Conservation (phyloP, 2,113 vertebrate genomes). For the Nothoprocta pentlandii region DNA sequence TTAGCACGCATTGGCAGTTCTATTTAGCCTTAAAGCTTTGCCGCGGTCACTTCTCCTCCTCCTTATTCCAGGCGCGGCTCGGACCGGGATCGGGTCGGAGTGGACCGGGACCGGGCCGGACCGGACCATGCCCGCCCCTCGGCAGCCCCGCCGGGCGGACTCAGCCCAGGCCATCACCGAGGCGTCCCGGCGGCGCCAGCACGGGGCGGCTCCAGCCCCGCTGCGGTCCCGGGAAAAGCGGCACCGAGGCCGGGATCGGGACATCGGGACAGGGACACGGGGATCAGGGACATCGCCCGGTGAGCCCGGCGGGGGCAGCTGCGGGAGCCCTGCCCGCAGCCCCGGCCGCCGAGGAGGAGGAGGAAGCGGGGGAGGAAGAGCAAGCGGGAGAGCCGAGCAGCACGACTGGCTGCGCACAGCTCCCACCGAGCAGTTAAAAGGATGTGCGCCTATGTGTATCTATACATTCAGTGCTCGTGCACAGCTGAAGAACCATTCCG, state of each 20-base stretch:
- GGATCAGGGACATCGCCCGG: background rate
- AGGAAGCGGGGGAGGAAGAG: accelerated
- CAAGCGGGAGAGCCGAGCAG: no score
- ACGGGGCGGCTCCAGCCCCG: background rate
- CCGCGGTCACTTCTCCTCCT: background rate
- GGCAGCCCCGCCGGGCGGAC: background rate
- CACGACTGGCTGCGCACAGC: background rate
- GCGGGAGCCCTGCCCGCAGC: background rate
- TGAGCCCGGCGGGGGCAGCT: background rate
- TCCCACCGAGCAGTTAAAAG: background rate
- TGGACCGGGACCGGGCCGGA: background rate
- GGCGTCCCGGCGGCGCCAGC: background rate
- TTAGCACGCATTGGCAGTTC: no score
- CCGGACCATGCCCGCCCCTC: background rate
- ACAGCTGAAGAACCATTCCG: background rate
- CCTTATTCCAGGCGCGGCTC: background rate
- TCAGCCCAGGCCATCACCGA: background rate
- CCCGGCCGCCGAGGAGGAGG: background rate
- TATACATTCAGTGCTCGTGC: background rate
- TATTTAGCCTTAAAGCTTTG: background rate
- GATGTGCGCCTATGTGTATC: accelerated
- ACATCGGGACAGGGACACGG: background rate
- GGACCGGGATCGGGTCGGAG: background rate
- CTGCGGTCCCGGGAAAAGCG: background rate
- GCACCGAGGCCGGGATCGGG: no score